A percentile compares a stretch with the other conserved stretches of the same genome.
Evolutionary conservation across 2,113 vertebrate species (phyloP).

Genomic region (Nymphicus hollandicus): DNA sequence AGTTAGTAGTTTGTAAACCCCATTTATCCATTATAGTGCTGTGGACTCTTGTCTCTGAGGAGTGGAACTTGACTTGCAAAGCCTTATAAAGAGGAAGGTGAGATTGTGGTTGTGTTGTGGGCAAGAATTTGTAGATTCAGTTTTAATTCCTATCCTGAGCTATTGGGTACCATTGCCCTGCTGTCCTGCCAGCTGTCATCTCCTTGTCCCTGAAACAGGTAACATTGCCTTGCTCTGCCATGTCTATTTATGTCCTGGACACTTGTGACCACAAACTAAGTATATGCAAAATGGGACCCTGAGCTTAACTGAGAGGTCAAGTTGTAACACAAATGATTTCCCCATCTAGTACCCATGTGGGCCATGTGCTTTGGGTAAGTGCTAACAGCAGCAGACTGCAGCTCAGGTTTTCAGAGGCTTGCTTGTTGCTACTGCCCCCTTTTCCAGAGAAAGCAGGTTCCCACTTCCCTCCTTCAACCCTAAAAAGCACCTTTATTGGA

Average conservation of each 20-base stretch:
- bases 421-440: not conserved
- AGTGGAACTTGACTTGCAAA: not conserved
- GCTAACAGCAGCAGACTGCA: not conserved
- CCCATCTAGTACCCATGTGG: fast-evolving
- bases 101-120: not conserved
- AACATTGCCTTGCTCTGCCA: not conserved
- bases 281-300: not conserved
- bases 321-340: not conserved
- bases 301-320: not conserved
- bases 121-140: not conserved
- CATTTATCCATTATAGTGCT: not conserved
- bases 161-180: not conserved
- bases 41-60: not conserved
- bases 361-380: not conserved
- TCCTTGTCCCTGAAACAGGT: not conserved
- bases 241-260: not conserved
- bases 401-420: not conserved
- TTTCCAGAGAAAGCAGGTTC: not conserved
- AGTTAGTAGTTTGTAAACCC: not conserved
- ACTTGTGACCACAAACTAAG: not conserved
- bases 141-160: not conserved
- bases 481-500: not conserved
- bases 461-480: not conserved
- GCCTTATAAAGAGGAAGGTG: not conserved
- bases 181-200: not conserved